Conservation (phyloP, 2,113 vertebrate species). For the Corynorhinus townsendii region DNA sequence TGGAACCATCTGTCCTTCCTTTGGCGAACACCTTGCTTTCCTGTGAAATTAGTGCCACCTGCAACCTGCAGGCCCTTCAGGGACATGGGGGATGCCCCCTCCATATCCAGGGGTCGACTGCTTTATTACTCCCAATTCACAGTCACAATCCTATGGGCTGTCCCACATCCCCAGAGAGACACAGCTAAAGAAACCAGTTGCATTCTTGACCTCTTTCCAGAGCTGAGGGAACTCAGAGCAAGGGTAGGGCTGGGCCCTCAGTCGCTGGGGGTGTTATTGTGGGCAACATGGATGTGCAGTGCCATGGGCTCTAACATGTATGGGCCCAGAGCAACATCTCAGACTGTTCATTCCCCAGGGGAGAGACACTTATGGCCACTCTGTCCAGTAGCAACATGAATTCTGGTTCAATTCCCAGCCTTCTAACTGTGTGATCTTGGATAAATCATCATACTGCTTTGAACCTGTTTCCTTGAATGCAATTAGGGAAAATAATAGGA, state of each 20-base stretch:
- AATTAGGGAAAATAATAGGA: background rate
- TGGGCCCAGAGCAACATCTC: background rate
- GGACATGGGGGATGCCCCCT: conserved; percentile 59
- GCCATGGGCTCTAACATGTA: no score
- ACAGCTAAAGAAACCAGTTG: conserved; percentile 56
- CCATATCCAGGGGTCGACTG: background rate
- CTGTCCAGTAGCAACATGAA: background rate
- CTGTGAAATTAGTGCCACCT: conserved; percentile 75
- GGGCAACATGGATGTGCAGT: no score
- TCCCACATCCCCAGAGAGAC: conserved; percentile 29
- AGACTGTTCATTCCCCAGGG: background rate
- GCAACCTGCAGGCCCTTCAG: conserved; percentile 33
- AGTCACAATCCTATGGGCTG: conserved; percentile 23
- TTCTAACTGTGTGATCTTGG: background rate
- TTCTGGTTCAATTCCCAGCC: background rate
- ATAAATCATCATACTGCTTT: background rate
- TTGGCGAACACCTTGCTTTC: conserved; percentile 73
- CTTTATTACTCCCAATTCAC: conserved; percentile 13
- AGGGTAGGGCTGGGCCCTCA: background rate
- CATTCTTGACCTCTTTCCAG: conserved; percentile 30
- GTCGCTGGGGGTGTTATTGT: background rate
- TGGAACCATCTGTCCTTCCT: conserved; percentile 82
- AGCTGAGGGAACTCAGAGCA: background rate
- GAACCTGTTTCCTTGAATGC: background rate
- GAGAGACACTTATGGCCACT: background rate